Evolutionary conservation across 2,797 vertebrate genomes (phyloP).

Genomic region (Valencia hispanica): DNA sequence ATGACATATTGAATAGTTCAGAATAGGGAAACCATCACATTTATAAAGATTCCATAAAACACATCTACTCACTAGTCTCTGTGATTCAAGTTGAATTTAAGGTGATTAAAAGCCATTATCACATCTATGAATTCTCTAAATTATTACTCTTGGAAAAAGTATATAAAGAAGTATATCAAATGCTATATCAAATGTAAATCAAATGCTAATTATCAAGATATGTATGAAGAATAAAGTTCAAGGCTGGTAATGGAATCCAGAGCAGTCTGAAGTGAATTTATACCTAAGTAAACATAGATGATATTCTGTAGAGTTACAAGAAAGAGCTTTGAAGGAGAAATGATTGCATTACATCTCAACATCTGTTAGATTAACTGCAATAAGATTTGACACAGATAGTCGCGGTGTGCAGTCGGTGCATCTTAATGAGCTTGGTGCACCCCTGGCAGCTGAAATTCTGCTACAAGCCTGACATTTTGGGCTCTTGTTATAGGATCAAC

Average conservation of each 20-base stretch:
- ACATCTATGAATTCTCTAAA: neutral
- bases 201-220: neutral
- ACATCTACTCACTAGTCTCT: neutral
- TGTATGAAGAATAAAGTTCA: neutral
- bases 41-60: neutral
- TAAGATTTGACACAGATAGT: conserved; percentile 4
- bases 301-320: neutral
- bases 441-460: neutral
- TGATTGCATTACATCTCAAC: neutral
- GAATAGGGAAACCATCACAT: neutral
- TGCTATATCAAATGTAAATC: neutral
- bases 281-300: neutral
- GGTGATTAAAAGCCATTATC: neutral
- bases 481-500: no score
- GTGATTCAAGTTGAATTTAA: neutral
- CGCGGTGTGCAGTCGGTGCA: neutral
- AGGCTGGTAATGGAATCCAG: neutral
- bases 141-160: neutral
- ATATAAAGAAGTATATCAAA: no score
- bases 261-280: neutral
- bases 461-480: no score
- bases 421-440: neutral
- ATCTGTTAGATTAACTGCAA: conserved; percentile 4
- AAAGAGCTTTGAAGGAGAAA: neutral
- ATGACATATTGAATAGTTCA: neutral